These are phyloP conservation scores for Ascidia mentula DNA, from an alignment of 23 tunicate genomes.

Conservation along the genomic window DNA sequence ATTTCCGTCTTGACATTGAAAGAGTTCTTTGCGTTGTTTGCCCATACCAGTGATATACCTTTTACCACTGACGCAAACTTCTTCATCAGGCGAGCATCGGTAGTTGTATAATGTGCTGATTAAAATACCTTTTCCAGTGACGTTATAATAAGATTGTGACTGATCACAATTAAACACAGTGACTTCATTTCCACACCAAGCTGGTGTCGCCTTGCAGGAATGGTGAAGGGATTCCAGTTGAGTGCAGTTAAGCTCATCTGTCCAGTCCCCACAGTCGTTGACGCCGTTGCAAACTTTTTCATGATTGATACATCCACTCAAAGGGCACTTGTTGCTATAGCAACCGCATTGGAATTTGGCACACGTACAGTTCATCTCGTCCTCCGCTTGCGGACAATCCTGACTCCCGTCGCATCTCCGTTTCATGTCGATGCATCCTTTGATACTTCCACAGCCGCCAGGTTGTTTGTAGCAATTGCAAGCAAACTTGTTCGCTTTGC, in stretches of 20 bases:
- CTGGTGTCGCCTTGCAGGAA: background rate
- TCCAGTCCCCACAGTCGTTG: conserved; percentile 7
- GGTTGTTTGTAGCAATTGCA: background rate
- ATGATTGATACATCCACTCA: background rate
- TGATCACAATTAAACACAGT: too few relatives aligned
- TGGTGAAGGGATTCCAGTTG: too few relatives aligned
- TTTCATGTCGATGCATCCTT: background rate
- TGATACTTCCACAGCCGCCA: background rate
- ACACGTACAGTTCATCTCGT: background rate
- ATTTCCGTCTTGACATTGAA: background rate
- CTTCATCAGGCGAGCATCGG: background rate
- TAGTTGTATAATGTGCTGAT: too few relatives aligned
- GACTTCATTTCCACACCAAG: background rate
- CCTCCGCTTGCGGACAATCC: background rate
- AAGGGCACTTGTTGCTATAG: background rate
- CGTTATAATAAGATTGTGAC: too few relatives aligned
- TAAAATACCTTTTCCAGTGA: too few relatives aligned
- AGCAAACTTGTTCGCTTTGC: background rate
- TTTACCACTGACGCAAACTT: background rate
- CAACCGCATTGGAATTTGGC: background rate
- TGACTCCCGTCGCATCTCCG: background rate
- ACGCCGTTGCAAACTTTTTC: background rate
- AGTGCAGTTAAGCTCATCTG: background rate
- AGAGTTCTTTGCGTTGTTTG: background rate
- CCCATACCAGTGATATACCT: background rate